phyloP scores from a whole-genome alignment of 2,888 invertebrate species.

The Melitaea athalia region DNA sequence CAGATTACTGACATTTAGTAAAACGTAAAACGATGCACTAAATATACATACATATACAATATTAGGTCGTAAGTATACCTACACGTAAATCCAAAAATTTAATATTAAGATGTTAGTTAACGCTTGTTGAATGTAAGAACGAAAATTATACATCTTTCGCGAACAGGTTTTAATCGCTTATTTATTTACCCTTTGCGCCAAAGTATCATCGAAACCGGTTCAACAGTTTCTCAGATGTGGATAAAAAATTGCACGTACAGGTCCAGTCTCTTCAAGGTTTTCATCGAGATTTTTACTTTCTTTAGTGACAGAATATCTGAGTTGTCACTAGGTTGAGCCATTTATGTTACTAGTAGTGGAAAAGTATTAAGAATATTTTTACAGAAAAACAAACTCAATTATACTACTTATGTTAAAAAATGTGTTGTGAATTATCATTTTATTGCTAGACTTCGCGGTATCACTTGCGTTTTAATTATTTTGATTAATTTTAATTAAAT shows the following conservation, averaged over 20 bases:
- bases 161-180: conserved; percentile 8
- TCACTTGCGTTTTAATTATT: no score
- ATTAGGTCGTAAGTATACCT: background rate
- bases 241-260: conserved; percentile 10
- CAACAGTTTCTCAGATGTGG: conserved; percentile 8
- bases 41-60: no score
- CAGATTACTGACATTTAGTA: no score
- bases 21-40: no score
- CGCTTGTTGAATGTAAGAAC: background rate
- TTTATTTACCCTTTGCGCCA: conserved; percentile 7
- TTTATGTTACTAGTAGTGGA: background rate
- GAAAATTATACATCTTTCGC: background rate
- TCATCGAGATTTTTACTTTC: conserved; percentile 13
- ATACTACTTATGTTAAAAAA: no score
- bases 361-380: background rate
- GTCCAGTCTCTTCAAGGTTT: conserved; percentile 6
- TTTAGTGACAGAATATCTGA: background rate
- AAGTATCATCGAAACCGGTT: conserved; percentile 14
- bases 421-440: no score
- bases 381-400: no score
- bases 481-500: no score
- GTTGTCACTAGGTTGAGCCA: background rate
- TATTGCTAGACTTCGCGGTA: no score
- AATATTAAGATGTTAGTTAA: background rate
- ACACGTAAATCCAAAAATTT: background rate